Evolutionary conservation across 2,113 vertebrate species (phyloP), one percentile per base, ranked within the genome.

Genomic region (Sterrhoptilus dennistouni): DNA sequence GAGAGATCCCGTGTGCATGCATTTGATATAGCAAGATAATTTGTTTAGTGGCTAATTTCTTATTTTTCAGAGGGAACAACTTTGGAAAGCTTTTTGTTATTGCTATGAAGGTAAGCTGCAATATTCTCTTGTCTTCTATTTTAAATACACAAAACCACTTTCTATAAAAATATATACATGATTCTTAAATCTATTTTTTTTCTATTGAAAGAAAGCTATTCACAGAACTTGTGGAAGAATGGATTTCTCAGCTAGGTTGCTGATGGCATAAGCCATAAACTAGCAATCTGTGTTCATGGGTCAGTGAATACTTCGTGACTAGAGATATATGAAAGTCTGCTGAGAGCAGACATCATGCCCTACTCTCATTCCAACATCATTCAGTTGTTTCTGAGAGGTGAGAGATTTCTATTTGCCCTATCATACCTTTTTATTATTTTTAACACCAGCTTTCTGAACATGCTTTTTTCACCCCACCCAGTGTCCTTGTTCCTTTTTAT

Each of bases 371-470:
- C 71, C 71, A 86, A 70, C 31, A 81, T 89, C 50, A 33, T 77
- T 86, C 54, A 38, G n/a, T 44, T 86, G 17, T 29, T 90, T 96
- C 33, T 89, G 91, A 93, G 24, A 89, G 80, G 80, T 87, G 86
- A 83, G 64, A 95, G 28, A 83, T 92, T 97, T 91, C 60, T 75
- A 31, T 89, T 83, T 81, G 45, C 33, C 14, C 35, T 68, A 63
- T 54, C 63, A 83, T 81, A 40, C 11, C 19, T 65, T 88, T 83
- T 74, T 70, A 63, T 74, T 92, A n/a, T 80, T 86, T 96, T 88
- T 69, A 80, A 76, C 31, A 60, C 15, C 22, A 54, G 14, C 35
- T 83, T 92, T 90, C 60, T 90, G 76, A 80, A 56, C 22, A 54
- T n/a, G 25, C 2, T 14, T 52, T 38, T 35, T 11, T 1, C 0